A percentile compares a stretch with the other conserved stretches of the same genome.
Evolutionary conservation across 2,888 invertebrate species (phyloP).

Genomic region (Acanthosepion pharaonis): DNA sequence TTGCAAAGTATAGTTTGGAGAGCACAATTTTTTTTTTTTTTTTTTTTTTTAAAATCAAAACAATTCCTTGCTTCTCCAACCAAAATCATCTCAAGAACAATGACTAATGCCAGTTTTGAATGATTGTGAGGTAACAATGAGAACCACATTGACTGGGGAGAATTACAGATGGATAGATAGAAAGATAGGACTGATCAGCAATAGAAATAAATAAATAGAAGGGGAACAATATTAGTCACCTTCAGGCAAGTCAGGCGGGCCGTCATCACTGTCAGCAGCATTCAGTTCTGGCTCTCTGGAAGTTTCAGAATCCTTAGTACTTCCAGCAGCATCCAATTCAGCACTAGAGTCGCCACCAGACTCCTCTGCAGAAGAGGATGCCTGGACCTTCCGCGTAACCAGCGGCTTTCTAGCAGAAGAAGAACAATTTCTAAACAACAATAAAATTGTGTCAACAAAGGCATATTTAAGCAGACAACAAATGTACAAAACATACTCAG

Average conservation of each 20-base stretch:
- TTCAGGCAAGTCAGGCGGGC: constrained; percentile 53
- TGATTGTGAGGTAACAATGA: neutral
- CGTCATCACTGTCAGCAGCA: constrained; percentile 48
- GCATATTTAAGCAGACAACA: constrained; percentile 8
- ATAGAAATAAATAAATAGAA: constrained; percentile 48
- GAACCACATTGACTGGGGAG: neutral
- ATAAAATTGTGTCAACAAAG: constrained; percentile 42
- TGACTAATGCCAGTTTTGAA: neutral
- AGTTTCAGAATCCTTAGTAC: constrained; percentile 49
- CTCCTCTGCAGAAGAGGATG: constrained; percentile 48
- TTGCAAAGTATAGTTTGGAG: neutral
- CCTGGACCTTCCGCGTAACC: constrained; percentile 52
- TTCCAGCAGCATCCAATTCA: constrained; percentile 47
- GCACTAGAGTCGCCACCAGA: constrained; percentile 47
- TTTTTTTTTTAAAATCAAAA: too few relatives aligned
- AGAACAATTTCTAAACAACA: constrained; percentile 43
- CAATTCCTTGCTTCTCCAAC: too few relatives aligned
- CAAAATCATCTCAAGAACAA: neutral
- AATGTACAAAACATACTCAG: neutral
- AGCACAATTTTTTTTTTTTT: neutral
- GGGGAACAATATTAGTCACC: constrained; percentile 52
- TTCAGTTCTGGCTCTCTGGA: constrained; percentile 47
- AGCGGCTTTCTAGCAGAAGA: constrained; percentile 51
- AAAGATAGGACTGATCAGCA: neutral
- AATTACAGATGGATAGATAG: neutral